phyloP scores from a whole-genome alignment of 2,888 invertebrate genomes.

The Julus scandinavius region DNA sequence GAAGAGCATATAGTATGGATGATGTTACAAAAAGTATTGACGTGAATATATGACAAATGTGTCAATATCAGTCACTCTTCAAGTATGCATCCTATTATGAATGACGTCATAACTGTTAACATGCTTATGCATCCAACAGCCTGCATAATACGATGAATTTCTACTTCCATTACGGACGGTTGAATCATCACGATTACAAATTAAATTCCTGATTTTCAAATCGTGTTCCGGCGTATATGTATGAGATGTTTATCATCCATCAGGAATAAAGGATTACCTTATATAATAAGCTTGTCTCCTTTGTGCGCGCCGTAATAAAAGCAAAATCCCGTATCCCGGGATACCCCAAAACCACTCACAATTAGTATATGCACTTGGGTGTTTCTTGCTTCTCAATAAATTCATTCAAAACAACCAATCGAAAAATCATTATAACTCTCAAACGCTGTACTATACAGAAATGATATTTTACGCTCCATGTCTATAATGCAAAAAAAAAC shows the following conservation, averaged over 20 bases:
- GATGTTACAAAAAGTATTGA: no score
- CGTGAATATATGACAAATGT: no score
- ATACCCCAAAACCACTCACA: conserved; percentile 17
- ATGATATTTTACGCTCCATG: neutral
- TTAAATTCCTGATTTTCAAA: neutral
- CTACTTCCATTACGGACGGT: neutral
- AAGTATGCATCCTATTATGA: neutral
- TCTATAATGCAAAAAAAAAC: neutral
- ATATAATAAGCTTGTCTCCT: conserved; percentile 9
- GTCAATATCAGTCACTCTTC: neutral
- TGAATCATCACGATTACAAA: conserved; percentile 21
- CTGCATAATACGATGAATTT: neutral
- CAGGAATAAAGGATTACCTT: conserved; percentile 34
- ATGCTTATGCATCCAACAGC: neutral
- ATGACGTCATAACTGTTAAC: neutral
- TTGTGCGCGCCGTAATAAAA: neutral
- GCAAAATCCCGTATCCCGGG: neutral
- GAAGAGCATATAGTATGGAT: no score
- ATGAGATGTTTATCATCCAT: conserved; percentile 27
- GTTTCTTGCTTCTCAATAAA: neutral
- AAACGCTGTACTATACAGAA: neutral
- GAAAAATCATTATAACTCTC: neutral
- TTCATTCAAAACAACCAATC: neutral
- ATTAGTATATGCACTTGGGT: neutral
- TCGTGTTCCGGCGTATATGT: neutral